Conservation (phyloP, 2,113 vertebrate species). For the Laticauda colubrina region DNA sequence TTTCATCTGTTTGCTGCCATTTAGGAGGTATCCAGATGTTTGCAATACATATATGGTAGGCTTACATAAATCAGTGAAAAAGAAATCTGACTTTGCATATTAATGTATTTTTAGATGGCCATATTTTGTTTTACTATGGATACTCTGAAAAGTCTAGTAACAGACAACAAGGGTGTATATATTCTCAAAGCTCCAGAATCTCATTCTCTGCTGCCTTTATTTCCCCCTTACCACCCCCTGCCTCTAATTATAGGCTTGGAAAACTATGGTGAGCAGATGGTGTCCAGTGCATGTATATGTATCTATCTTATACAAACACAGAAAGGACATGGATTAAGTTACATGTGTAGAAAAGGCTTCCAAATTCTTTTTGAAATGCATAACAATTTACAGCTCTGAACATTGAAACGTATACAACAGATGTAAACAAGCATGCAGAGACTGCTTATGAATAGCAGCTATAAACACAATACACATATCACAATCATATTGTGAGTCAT, state of each 20-base stretch:
- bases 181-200: neutral
- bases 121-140: neutral
- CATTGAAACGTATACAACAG: neutral
- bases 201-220: neutral
- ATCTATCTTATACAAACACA: neutral
- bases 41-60: conserved; percentile 2
- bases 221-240: neutral
- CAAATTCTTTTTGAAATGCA: conserved; percentile 9
- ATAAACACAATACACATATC: neutral
- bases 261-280: conserved; percentile 7
- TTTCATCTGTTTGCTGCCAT: neutral
- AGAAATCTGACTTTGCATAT: conserved; percentile 41
- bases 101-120: conserved; percentile 23
- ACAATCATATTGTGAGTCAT: neutral
- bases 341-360: neutral
- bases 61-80: conserved; percentile 15
- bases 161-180: conserved; percentile 18
- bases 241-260: conserved; percentile 4
- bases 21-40: neutral
- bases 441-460: neutral
- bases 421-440: neutral
- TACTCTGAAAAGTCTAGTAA: conserved; percentile 38
- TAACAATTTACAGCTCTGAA: conserved; percentile 10
- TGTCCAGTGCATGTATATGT: neutral
- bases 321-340: conserved; percentile 29